phyloP scores from a whole-genome alignment of 2,888 invertebrate species.

The Exocentrus adspersus region DNA sequence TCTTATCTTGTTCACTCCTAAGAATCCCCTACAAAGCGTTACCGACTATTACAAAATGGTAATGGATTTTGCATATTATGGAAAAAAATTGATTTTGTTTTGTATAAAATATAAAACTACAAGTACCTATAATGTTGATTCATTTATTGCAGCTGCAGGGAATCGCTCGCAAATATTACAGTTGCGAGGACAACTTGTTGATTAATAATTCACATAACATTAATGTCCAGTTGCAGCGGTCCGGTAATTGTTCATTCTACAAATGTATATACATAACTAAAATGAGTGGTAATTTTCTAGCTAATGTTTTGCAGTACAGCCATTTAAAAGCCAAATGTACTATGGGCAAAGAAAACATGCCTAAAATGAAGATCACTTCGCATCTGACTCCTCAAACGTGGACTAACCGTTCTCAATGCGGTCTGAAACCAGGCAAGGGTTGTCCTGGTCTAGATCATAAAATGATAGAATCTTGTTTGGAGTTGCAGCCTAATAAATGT shows the following conservation, averaged over 20 bases:
- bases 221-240: conserved; percentile 42
- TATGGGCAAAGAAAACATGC: conserved; percentile 21
- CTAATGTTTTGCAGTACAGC: conserved; percentile 44
- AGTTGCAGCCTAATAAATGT: conserved; percentile 33
- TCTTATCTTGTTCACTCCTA: conserved; percentile 80
- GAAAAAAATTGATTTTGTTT: not conserved
- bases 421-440: conserved; percentile 25
- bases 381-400: conserved; percentile 28
- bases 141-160: conserved; percentile 74
- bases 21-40: conserved; percentile 74
- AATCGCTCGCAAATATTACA: conserved; percentile 77
- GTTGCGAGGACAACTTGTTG: conserved; percentile 68
- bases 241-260: conserved; percentile 42
- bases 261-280: not conserved
- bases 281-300: conserved; percentile 47
- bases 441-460: conserved; percentile 32
- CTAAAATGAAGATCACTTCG: conserved; percentile 31
- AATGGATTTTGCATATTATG: conserved; percentile 49
- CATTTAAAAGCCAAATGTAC: conserved; percentile 45
- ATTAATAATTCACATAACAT: conserved; percentile 28
- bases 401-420: conserved; percentile 37
- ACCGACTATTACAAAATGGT: conserved; percentile 79
- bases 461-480: conserved; percentile 28
- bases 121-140: no score
- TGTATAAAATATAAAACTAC: no score